These are phyloP conservation scores for Masticophis lateralis DNA, from an alignment of 2,797 vertebrate genomes.

Conservation along the genomic window DNA sequence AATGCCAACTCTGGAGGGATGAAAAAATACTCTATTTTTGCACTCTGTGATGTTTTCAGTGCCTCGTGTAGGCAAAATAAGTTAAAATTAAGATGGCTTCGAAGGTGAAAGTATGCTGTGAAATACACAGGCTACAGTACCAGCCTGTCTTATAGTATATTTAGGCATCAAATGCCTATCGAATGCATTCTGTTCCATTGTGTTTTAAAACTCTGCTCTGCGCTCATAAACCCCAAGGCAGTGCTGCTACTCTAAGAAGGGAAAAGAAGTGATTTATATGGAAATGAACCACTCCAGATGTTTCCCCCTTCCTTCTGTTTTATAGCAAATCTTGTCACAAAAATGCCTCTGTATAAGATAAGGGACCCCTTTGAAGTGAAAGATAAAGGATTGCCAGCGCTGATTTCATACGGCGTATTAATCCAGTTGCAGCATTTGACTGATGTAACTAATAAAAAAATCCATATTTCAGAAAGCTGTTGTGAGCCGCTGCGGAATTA, in stretches of 20 bases:
- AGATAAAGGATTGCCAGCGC: not conserved
- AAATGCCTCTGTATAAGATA: slow-evolving; percentile 24
- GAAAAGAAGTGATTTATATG: slow-evolving; percentile 31
- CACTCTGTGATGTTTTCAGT: not conserved
- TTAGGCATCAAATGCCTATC: not conserved
- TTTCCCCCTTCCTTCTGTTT: not conserved
- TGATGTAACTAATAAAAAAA: not conserved
- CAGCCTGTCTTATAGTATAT: not conserved
- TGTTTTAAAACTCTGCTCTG: slow-evolving; percentile 27
- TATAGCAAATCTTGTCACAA: not conserved
- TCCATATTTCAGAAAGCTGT: not conserved
- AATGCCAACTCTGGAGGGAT: not conserved
- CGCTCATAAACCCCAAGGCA: slow-evolving; percentile 33
- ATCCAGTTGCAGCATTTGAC: not conserved
- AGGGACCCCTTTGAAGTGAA: not conserved
- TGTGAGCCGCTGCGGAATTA: not conserved
- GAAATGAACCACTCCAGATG: slow-evolving; percentile 14
- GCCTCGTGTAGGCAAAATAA: not conserved
- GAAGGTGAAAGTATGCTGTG: not conserved
- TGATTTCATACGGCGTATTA: not conserved
- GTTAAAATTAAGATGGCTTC: not conserved
- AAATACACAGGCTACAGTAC: not conserved
- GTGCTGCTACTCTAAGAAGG: slow-evolving; percentile 22
- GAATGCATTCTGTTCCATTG: slow-evolving; percentile 14
- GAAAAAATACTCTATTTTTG: not conserved